Evolutionary conservation across 2,888 invertebrate species (phyloP).

Genomic region (Spodoptera picta): DNA sequence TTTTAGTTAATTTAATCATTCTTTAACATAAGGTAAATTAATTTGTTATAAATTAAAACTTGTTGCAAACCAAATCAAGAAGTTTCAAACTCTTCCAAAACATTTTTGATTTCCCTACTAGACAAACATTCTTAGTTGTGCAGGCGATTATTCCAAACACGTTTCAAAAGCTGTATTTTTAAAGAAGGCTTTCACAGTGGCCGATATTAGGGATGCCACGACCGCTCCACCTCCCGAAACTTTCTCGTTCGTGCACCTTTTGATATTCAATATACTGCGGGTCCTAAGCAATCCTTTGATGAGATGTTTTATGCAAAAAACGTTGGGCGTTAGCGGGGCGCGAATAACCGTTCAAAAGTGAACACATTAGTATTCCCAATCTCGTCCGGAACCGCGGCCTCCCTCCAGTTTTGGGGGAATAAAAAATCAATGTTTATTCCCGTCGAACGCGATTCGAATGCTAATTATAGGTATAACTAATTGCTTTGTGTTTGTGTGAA

Average conservation of each 20-base stretch:
- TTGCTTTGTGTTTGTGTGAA: conserved; percentile 82
- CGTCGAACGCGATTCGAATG: conserved; percentile 84
- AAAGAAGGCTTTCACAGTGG: conserved; percentile 84
- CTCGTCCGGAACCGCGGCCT: conserved; percentile 74
- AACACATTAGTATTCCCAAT: conserved; percentile 87
- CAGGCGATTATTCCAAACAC: conserved; percentile 83
- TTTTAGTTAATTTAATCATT: neutral
- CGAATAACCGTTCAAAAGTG: conserved; percentile 87
- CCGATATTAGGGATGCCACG: conserved; percentile 81
- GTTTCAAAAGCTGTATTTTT: conserved; percentile 86
- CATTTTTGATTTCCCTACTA: conserved; percentile 61
- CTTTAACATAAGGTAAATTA: neutral
- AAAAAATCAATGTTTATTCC: conserved; percentile 89
- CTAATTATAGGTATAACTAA: conserved; percentile 85
- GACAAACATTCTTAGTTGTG: conserved; percentile 58
- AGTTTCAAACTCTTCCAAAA: conserved; percentile 50
- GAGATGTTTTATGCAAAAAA: conserved; percentile 89
- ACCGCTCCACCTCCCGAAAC: conserved; percentile 77
- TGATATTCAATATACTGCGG: conserved; percentile 88
- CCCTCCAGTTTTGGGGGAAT: conserved; percentile 84
- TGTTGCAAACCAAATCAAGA: conserved; percentile 24
- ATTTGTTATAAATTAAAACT: conserved; percentile 7
- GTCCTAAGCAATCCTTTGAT: conserved; percentile 88
- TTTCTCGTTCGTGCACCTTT: conserved; percentile 85
- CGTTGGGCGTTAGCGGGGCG: conserved; percentile 86